A percentile compares a stretch with the other conserved stretches of the same genome.
These are phyloP conservation scores for Cylindroiulus punctatus DNA, from an alignment of 2,888 invertebrate species.

Conservation along the genomic window DNA sequence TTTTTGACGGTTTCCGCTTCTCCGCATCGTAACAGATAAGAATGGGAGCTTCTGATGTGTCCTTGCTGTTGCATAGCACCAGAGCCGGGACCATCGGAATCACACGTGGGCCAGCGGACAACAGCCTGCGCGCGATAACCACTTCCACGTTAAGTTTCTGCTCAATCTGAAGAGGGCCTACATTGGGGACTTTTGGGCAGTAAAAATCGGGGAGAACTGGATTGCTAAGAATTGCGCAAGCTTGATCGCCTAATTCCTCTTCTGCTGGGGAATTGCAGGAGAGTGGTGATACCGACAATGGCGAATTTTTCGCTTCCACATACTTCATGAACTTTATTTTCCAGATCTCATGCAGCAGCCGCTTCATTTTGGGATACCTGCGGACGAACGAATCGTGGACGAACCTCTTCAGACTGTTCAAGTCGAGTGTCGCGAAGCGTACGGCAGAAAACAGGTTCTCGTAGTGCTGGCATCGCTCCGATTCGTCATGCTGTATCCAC, in stretches of 20 bases:
- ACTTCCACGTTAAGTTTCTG: not conserved
- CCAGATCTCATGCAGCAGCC: constrained; percentile 22
- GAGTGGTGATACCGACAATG: constrained; percentile 37
- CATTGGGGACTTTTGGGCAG: not conserved
- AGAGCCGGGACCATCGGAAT: constrained; percentile 60
- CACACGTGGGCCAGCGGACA: constrained; percentile 56
- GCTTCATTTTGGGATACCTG: not conserved
- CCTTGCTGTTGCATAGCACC: constrained; percentile 56
- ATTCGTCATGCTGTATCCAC: constrained; percentile 59
- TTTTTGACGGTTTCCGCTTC: not conserved
- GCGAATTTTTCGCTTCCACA: not conserved
- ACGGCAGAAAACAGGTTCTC: constrained; percentile 55
- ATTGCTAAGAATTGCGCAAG: not conserved
- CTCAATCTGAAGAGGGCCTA: not conserved
- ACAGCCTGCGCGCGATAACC: constrained; percentile 56
- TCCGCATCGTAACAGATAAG: constrained; percentile 41
- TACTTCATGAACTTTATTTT: constrained; percentile 13
- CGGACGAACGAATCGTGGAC: not conserved
- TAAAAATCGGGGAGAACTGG: not conserved
- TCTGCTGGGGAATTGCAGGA: constrained; percentile 19
- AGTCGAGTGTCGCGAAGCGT: not conserved
- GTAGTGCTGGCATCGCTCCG: constrained; percentile 54
- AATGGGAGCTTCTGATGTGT: constrained; percentile 9
- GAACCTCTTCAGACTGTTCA: not conserved
- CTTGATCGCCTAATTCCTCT: not conserved